Evolutionary conservation across 1,140 invertebrate species (phyloP).

Genomic region (Danaus melanippus): DNA sequence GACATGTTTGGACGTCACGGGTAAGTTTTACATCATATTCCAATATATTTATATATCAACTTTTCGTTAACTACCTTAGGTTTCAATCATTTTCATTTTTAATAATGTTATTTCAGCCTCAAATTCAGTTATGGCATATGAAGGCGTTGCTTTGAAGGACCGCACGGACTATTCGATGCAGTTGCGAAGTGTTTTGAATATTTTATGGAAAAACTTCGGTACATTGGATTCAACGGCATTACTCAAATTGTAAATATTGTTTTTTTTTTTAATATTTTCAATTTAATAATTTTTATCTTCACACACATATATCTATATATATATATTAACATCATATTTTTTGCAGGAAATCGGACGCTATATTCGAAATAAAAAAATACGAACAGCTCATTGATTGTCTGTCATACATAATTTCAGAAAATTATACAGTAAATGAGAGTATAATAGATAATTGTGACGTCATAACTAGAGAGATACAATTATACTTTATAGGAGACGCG

Average conservation of each 20-base stretch:
- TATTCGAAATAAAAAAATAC: constrained; percentile 49
- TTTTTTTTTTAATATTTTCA: constrained; percentile 6
- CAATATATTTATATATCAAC: too few species aligned
- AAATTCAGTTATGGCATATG: constrained; percentile 37
- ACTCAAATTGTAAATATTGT: constrained; percentile 40
- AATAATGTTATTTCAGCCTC: constrained; percentile 29
- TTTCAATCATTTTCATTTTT: constrained; percentile 5
- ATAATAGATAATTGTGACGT: constrained; percentile 9
- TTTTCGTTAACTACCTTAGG: too few species aligned
- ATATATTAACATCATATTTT: constrained; percentile 8
- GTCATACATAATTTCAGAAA: constrained; percentile 21
- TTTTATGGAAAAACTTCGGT: constrained; percentile 62
- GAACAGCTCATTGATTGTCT: constrained; percentile 37
- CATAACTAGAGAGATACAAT: constrained; percentile 14
- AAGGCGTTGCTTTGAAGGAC: constrained; percentile 48
- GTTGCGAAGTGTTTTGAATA: constrained; percentile 40
- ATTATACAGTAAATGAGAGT: constrained; percentile 6
- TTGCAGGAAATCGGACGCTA: constrained; percentile 46
- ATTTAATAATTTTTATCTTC: background rate
- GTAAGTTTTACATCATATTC: constrained; percentile 22
- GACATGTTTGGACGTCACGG: constrained; percentile 31
- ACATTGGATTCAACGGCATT: constrained; percentile 34
- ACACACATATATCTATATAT: too few species aligned
- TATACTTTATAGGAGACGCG: constrained; percentile 28
- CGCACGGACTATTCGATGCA: constrained; percentile 49